Evolutionary conservation across 2,113 vertebrate genomes (phyloP).

Genomic region (Macquaria australasica): DNA sequence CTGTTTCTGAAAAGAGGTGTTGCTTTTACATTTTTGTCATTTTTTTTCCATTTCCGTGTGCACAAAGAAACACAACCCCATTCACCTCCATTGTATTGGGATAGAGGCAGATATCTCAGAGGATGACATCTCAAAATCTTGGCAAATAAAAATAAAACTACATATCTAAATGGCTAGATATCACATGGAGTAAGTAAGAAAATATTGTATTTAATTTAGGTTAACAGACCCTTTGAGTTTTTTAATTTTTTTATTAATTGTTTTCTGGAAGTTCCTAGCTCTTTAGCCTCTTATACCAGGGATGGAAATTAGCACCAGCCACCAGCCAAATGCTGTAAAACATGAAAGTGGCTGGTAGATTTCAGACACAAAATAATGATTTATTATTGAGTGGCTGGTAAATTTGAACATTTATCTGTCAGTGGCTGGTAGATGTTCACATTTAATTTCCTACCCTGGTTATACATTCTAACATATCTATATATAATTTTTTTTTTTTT

Average conservation of each 20-base stretch:
- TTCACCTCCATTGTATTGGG: not conserved
- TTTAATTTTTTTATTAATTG: not conserved
- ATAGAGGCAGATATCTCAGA: not conserved
- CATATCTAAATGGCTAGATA: not conserved
- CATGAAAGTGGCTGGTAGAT: too few species aligned
- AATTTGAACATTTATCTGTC: too few species aligned
- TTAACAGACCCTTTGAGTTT: not conserved
- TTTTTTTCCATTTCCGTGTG: not conserved
- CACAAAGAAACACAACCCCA: not conserved
- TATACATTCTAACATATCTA: not conserved
- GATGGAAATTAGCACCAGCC: too few species aligned
- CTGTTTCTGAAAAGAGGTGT: not conserved
- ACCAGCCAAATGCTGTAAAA: too few species aligned
- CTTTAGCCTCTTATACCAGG: not conserved
- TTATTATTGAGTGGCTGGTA: too few species aligned
- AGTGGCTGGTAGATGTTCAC: too few species aligned
- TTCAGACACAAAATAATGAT: too few species aligned
- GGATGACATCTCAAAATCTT: not conserved
- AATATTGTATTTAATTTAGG: not conserved
- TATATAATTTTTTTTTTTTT: not conserved
- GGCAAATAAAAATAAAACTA: not conserved
- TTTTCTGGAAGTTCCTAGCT: not conserved
- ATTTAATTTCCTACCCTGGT: too few species aligned
- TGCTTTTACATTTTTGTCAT: not conserved
- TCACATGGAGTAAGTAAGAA: not conserved